Evolutionary conservation across 2,113 vertebrate genomes (phyloP).

Genomic region (Lutjanus erythropterus): DNA sequence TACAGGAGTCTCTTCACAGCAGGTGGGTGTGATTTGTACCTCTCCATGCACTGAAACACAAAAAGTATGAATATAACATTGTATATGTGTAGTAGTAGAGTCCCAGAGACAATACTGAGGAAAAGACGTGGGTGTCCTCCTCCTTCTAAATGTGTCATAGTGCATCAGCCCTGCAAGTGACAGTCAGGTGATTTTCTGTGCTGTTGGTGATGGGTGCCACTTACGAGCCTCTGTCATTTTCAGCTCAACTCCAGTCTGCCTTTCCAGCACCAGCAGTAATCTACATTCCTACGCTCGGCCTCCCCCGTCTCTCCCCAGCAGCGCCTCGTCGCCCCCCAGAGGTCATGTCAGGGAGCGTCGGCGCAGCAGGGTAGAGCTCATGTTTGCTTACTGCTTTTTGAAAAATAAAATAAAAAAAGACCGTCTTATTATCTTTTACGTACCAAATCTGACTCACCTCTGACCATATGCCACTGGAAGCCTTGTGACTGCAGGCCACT

Average conservation of each 20-base stretch:
- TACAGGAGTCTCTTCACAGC: conserved; percentile 54
- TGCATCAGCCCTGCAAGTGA: background rate
- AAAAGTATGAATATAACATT: background rate
- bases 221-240: conserved; percentile 34
- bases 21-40: conserved; percentile 20
- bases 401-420: background rate
- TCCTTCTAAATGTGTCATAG: background rate
- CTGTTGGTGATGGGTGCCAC: background rate
- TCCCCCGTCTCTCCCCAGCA: conserved; percentile 83
- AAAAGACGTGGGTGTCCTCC: too few species aligned
- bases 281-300: conserved; percentile 98
- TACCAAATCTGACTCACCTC: background rate
- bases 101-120: too few species aligned
- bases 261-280: conserved; percentile 93
- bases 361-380: conserved; percentile 76
- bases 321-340: conserved; percentile 80
- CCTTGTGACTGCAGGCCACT: background rate
- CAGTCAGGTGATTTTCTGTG: background rate
- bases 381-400: background rate
- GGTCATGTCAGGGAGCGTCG: conserved; percentile 86
- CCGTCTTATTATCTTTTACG: background rate
- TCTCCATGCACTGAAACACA: background rate
- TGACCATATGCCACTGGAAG: background rate
- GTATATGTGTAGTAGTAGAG: background rate
- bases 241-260: conserved; percentile 92